Evolutionary conservation across 2,797 vertebrate genomes (phyloP), one percentile per base, ranked within the genome.

Genomic region (Macropus fuliginosus): DNA sequence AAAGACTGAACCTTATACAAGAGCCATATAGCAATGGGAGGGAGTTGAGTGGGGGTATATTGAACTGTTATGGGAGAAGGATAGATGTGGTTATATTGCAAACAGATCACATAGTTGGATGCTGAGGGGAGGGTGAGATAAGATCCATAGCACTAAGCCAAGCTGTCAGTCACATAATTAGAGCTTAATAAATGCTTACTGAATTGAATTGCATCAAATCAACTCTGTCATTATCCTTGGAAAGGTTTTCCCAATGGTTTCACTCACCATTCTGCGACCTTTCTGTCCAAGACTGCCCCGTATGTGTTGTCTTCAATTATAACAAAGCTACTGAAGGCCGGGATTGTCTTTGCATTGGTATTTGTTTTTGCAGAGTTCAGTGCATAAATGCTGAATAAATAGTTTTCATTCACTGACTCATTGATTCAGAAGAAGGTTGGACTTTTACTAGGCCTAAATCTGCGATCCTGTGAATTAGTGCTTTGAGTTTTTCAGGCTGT

Each of bases 401-500:
- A 10, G 27, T 50, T 87, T 87, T 50, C 40, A 50, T 87, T 87
- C 74, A 87, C n/a, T 8, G 62, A 21, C 18, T 74, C 62, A 74
- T 87, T 46, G 2, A 87, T 87, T 87, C 74, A 81, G 40, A 46
- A 87, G 24, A 87, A 10, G 74, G 21, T 50, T 27, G 74, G 40
- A 87, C 24, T 87, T 87, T 50, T 87, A 24, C 27, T 50, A 87
- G 40, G 74, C 24, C 24, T 81, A 74, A 18, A 40, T 74, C 16
- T 40, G 16, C 3, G 66, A 74, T 74, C 66, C 66, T 24, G 10
- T 81, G 18, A 46, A 46, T 50, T 40, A 29, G 12, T 87, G 93
- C 94, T 95, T 97, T 54, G 90, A 90, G 94, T 95, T 97, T 95
- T 96, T 95, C 94, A 66, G 93, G 56, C 94, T 92, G 96, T 94